Percentiles rank a stretch among this genome's conserved stretches.
Conservation (phyloP, 2,888 invertebrate species). For the Platynereis dumerilii region DNA sequence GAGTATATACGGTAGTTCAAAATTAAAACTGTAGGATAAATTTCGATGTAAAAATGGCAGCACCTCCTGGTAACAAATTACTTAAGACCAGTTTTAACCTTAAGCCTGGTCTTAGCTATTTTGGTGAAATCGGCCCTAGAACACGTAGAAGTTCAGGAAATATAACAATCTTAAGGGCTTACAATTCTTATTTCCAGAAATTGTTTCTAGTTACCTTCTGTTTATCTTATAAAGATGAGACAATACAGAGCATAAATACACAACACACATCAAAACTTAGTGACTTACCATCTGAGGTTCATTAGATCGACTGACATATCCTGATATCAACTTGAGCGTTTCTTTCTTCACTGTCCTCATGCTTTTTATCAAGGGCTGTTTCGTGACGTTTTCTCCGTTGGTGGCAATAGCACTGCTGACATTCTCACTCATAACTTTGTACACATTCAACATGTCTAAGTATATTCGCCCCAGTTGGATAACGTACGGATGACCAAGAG, state of each 20-base stretch:
- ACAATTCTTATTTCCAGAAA: too few relatives aligned
- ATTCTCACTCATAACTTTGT: slow-evolving; percentile 79
- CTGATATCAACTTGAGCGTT: slow-evolving; percentile 93
- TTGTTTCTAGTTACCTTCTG: too few relatives aligned
- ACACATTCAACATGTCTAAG: slow-evolving; percentile 98
- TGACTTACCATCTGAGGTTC: slow-evolving; percentile 71
- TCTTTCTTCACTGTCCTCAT: slow-evolving; percentile 99
- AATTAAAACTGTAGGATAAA: too few relatives aligned
- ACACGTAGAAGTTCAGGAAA: too few relatives aligned
- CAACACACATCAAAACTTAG: neutral
- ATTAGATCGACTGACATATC: slow-evolving; percentile 92
- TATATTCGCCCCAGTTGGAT: slow-evolving; percentile 94
- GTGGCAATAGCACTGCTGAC: slow-evolving; percentile 76
- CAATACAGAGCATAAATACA: neutral
- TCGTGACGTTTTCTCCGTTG: slow-evolving; percentile 95
- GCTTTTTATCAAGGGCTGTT: slow-evolving; percentile 95
- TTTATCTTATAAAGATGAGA: too few relatives aligned
- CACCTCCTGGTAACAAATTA: too few relatives aligned
- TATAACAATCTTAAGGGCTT: too few relatives aligned
- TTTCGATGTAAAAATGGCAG: too few relatives aligned
- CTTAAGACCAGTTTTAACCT: too few relatives aligned
- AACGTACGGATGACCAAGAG: slow-evolving; percentile 95
- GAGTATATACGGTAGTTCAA: too few relatives aligned
- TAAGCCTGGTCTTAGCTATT: too few relatives aligned
- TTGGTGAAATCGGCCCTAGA: too few relatives aligned